A percentile compares a stretch with the other conserved stretches of the same genome.
These are phyloP conservation scores for Carcinoscorpius rotundicauda DNA, from an alignment of 1,140 invertebrate species.

Conservation along the genomic window DNA sequence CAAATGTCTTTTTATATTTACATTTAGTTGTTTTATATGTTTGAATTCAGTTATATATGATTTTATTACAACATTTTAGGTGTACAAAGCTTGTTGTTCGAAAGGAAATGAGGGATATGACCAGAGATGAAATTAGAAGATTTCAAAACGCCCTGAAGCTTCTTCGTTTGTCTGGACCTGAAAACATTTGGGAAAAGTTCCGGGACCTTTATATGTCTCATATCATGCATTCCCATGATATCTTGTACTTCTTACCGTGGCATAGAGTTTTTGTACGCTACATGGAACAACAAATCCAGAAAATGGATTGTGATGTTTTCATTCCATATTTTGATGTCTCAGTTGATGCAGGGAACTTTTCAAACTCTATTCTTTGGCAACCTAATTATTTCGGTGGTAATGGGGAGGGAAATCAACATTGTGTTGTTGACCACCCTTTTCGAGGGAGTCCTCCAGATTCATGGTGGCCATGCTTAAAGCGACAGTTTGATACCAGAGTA, in stretches of 20 bases:
- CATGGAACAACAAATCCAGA: conserved; percentile 13
- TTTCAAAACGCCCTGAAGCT: conserved; percentile 9
- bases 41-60: too few relatives aligned
- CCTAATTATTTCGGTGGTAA: conserved; percentile 9
- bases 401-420: not conserved
- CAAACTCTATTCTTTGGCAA: conserved; percentile 11
- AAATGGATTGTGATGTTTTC: conserved; percentile 6
- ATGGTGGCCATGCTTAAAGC: not conserved
- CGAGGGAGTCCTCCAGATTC: not conserved
- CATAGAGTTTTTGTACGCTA: conserved; percentile 11
- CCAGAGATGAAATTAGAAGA: conserved; percentile 5
- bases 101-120: conserved; percentile 13
- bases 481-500: not conserved
- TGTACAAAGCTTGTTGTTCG: conserved; percentile 4
- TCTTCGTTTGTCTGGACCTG: conserved; percentile 2
- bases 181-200: conserved; percentile 12
- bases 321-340: conserved; percentile 19
- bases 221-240: conserved; percentile 13
- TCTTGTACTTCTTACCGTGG: conserved; percentile 13
- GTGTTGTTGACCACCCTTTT: not conserved
- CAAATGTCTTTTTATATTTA: too few relatives aligned
- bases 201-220: conserved; percentile 12
- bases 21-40: too few relatives aligned
- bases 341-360: conserved; percentile 13
- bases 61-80: not conserved